These are phyloP conservation scores for Saimiri boliviensis DNA, from an alignment of 2,113 vertebrate genomes.

Conservation along the genomic window DNA sequence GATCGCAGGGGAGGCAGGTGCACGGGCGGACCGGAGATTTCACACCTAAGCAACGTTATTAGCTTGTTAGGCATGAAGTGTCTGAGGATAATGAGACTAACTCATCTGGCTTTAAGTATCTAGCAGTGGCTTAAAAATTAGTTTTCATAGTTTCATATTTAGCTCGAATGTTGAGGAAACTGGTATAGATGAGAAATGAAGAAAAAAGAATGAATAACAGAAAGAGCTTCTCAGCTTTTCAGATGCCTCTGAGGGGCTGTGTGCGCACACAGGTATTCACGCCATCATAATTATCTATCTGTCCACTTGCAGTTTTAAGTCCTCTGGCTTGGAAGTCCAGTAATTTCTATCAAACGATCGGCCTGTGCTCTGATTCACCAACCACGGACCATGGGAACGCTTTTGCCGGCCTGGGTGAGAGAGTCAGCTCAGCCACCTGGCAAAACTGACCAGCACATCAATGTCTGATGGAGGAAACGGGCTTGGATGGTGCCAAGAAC, in stretches of 20 bases:
- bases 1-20: no score
- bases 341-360: background rate
- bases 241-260: no score
- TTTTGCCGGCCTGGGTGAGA: no score
- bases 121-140: background rate
- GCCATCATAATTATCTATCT: rapidly evolving
- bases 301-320: no score
- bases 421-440: background rate
- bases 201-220: background rate
- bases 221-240: no score
- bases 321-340: background rate
- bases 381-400: rapidly evolving
- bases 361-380: background rate
- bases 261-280: background rate
- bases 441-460: rapidly evolving
- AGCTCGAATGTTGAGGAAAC: background rate
- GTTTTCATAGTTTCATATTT: no score
- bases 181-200: background rate
- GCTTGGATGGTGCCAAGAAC: no score
- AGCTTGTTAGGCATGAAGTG: background rate
- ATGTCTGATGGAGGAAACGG: background rate
- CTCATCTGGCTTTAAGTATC: background rate
- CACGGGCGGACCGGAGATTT: no score
- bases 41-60: background rate
- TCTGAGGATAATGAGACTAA: background rate